Conservation (phyloP, 1,140 invertebrate species). For the Lamellibrachia luymesi region DNA sequence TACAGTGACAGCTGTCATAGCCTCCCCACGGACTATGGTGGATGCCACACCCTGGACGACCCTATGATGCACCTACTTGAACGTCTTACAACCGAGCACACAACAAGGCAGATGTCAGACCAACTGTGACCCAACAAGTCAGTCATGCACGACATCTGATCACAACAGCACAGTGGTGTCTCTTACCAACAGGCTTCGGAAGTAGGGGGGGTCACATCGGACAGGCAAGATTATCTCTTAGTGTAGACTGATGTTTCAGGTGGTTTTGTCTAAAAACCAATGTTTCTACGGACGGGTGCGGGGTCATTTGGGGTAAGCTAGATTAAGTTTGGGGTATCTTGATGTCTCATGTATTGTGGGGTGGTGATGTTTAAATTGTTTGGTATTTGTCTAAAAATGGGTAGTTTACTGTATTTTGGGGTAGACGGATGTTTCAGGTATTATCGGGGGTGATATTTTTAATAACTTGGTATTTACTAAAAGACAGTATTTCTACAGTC, state of each 20-base stretch:
- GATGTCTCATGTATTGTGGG: neutral
- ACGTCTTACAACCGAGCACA: neutral
- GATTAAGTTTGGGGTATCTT: neutral
- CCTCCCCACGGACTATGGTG: neutral
- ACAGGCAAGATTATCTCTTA: neutral
- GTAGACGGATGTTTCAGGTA: too few species aligned
- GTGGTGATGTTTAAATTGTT: too few species aligned
- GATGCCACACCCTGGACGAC: neutral
- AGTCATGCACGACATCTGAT: neutral
- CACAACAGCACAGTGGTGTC: neutral
- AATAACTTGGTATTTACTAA: too few species aligned
- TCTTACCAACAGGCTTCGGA: neutral
- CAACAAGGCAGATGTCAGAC: neutral
- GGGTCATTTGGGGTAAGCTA: neutral
- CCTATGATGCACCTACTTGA: neutral
- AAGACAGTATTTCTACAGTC: too few species aligned
- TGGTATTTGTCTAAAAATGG: too few species aligned
- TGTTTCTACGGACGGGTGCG: neutral
- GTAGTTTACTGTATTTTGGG: too few species aligned
- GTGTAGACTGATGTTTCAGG: neutral
- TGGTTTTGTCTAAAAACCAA: neutral
- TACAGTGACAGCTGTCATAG: neutral
- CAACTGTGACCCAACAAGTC: neutral
- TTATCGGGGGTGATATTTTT: too few species aligned
- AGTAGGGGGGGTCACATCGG: neutral